Conservation (phyloP, 1,140 invertebrate species). For the Elymnias hypermnestra region DNA sequence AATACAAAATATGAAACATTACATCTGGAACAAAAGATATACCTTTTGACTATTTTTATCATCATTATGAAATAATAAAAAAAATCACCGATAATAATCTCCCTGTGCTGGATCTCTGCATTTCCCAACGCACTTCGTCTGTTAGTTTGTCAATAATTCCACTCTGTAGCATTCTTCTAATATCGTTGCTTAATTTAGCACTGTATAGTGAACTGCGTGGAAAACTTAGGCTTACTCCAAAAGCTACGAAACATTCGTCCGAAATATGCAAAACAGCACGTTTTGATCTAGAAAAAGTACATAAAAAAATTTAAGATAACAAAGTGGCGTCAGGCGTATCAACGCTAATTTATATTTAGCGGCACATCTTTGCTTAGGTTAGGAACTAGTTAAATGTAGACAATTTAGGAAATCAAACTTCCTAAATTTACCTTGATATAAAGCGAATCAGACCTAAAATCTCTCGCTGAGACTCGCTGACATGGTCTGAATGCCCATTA, state of each 20-base stretch:
- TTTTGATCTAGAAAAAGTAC: constrained; percentile 69
- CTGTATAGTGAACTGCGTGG: constrained; percentile 79
- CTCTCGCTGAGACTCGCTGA: no score
- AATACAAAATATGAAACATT: no score
- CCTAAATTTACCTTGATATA: no score
- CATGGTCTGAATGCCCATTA: no score
- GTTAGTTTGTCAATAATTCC: constrained; percentile 81
- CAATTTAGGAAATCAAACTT: no score
- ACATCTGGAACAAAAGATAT: no score
- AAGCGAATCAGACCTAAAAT: no score
- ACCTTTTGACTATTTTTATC: not conserved
- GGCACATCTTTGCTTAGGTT: no score
- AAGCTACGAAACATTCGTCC: constrained; percentile 82
- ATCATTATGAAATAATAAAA: not conserved
- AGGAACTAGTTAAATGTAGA: no score
- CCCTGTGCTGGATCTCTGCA: constrained; percentile 78
- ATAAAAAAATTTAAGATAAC: not conserved
- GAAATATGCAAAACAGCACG: constrained; percentile 81
- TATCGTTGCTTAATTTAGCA: constrained; percentile 76
- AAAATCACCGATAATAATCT: constrained; percentile 76
- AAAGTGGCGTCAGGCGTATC: no score
- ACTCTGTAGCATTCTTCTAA: constrained; percentile 78
- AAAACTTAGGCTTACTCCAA: constrained; percentile 79
- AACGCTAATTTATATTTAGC: no score
- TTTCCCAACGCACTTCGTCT: constrained; percentile 82